Conservation (phyloP, 2,797 vertebrate species). For the Sorex maritimensis region DNA sequence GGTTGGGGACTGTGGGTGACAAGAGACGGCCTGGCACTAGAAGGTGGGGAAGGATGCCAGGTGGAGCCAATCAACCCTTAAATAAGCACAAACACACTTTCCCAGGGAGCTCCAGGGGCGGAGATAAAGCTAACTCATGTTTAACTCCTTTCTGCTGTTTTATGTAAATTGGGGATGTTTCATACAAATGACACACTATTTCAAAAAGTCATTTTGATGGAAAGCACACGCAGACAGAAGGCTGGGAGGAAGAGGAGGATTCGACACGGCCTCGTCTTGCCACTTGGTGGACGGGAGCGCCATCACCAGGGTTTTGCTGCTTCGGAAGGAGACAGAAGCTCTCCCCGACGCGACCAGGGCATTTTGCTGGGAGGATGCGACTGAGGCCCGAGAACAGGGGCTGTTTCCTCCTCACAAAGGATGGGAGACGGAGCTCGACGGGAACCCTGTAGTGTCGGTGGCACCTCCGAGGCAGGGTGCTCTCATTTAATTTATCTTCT, state of each 20-base stretch:
- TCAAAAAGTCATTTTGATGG: conserved; percentile 2
- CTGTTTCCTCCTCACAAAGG: conserved; percentile 62
- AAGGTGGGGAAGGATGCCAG: background rate
- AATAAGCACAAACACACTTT: background rate
- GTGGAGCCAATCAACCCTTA: background rate
- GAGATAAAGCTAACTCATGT: conserved; percentile 27
- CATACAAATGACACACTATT: conserved; percentile 44
- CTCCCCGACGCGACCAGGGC: background rate
- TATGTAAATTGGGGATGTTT: background rate
- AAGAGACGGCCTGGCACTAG: background rate
- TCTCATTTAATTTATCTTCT: too few species aligned
- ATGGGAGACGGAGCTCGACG: conserved; percentile 60
- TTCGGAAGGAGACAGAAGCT: background rate
- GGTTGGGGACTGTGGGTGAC: background rate
- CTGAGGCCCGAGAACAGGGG: background rate
- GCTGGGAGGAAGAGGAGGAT: conserved; percentile 43
- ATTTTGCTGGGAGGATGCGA: background rate
- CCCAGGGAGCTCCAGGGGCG: too few species aligned
- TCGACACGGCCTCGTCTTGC: background rate
- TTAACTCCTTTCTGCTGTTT: background rate
- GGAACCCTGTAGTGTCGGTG: background rate
- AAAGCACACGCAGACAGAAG: conserved; percentile 8
- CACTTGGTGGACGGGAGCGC: too few species aligned
- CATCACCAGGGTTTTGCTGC: too few species aligned
- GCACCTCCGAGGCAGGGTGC: background rate